Evolutionary conservation across 1,140 invertebrate species (phyloP), one percentile per base, ranked within the genome.

Genomic region (Zaprionus ornatus): DNA sequence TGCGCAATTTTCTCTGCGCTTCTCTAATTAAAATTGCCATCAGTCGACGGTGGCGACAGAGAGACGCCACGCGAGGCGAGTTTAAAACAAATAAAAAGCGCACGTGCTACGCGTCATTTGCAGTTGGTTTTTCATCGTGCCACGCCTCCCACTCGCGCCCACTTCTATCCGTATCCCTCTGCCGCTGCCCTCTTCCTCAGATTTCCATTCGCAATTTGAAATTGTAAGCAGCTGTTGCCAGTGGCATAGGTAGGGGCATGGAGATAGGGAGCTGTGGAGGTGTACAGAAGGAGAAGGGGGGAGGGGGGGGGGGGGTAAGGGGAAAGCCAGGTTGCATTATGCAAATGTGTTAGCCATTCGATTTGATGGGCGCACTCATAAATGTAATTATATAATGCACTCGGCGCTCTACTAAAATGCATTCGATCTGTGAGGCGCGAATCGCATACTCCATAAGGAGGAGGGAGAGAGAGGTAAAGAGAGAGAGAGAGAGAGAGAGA

Each of bases 301-400:
- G 32, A 27, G 4, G 32, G 25, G 23, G 45, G n/a, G 13, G 5
- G 15, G 0, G 9, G n/a, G 52, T 10, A 52, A 15, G 4, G 37
- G 37, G 5, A 40, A 40, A 40, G 37, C 15, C 40, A 32, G 50
- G 45, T 13, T 57, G 50, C 67, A 70, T 74, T 85, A 73, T 80
- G 80, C 73, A 85, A 83, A 83, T 83, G 77, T 73, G 71, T 66
- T 77, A 84, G 82, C 81, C 81, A 83, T 83, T 83, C 77, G 77
- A 80, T 81, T 85, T 83, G 73, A 83, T 83, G 82, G 78, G 40
- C 82, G 73, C 48, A 56, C 67, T 32, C 57, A 85, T 85, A 80
- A 83, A 84, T 83, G 81, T 85, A 83, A 85, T 83, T 83, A 83
- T 84, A 71, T 77, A 80, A 82, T 77, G 77, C 77, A 77, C 69